These are phyloP conservation scores for Chroicocephalus ridibundus DNA, from an alignment of 2,113 vertebrate genomes.

Conservation along the genomic window DNA sequence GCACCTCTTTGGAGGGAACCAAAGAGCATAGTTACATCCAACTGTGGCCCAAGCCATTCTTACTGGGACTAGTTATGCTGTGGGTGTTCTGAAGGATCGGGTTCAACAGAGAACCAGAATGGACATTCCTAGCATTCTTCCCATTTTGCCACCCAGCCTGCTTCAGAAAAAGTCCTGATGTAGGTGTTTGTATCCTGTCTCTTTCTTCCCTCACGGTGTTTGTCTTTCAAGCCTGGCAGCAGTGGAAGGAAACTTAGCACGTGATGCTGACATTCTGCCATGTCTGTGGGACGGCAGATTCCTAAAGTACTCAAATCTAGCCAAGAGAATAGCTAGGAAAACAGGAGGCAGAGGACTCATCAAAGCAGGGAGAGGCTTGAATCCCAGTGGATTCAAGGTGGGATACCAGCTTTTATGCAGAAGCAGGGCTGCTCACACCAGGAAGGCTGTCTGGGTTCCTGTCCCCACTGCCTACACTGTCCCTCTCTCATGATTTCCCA, in stretches of 20 bases:
- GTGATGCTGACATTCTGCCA: conserved; percentile 55
- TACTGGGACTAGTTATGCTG: conserved; percentile 26
- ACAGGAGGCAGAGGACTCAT: not conserved
- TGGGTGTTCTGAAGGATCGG: conserved; percentile 57
- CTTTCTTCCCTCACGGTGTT: conserved; percentile 54
- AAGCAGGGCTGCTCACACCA: not conserved
- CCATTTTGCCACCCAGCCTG: conserved; percentile 58
- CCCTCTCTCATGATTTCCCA: not conserved
- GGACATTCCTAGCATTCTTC: conserved; percentile 60
- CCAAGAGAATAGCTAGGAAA: conserved; percentile 24
- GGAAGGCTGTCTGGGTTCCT: not conserved
- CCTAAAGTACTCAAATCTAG: conserved; percentile 14
- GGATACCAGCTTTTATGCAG: not conserved
- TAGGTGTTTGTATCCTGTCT: conserved; percentile 65
- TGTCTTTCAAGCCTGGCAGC: conserved; percentile 66
- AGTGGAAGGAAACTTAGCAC: conserved; percentile 64
- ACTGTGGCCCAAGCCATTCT: not conserved
- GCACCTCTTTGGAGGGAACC: not conserved
- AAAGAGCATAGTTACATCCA: not conserved
- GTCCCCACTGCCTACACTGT: not conserved
- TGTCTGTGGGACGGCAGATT: conserved; percentile 18
- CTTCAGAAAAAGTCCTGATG: conserved; percentile 57
- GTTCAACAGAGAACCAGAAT: conserved; percentile 28
- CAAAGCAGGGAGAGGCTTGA: not conserved
- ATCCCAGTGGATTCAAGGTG: not conserved